phyloP scores from a whole-genome alignment of 2,888 invertebrate species.

The Sarcophaga subvicina region DNA sequence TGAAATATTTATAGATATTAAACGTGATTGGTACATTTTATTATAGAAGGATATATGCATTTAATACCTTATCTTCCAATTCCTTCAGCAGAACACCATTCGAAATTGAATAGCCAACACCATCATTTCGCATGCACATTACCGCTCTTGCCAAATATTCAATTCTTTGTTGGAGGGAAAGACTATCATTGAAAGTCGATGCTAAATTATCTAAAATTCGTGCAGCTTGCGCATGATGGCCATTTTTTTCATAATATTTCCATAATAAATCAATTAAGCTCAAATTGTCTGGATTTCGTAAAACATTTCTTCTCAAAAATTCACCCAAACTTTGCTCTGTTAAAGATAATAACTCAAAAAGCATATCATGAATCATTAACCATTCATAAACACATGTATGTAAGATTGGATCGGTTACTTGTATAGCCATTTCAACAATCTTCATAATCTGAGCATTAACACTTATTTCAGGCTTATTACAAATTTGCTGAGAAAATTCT shows the following conservation, averaged over 20 bases:
- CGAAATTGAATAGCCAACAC: conserved; percentile 87
- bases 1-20: conserved; percentile 55
- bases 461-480: conserved; percentile 71
- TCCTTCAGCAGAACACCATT: conserved; percentile 92
- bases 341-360: conserved; percentile 86
- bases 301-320: conserved; percentile 81
- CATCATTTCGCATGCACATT: conserved; percentile 96
- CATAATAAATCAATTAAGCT: conserved; percentile 92
- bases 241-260: conserved; percentile 97
- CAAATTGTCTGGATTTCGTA: conserved; percentile 84
- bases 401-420: conserved; percentile 91
- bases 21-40: not conserved
- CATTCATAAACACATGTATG: conserved; percentile 97
- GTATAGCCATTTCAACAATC: conserved; percentile 86
- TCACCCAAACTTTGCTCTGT: conserved; percentile 82
- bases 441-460: conserved; percentile 83
- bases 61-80: conserved; percentile 90
- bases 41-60: not conserved
- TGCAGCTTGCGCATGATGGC: conserved; percentile 96
- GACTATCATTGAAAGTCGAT: conserved; percentile 85
- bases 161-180: conserved; percentile 90
- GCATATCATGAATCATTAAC: conserved; percentile 91
- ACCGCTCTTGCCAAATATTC: conserved; percentile 96
- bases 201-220: conserved; percentile 94
- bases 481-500: conserved; percentile 73